These are phyloP conservation scores for Choloepus hoffmanni DNA, from an alignment of 2,113 vertebrate genomes.

Conservation along the genomic window DNA sequence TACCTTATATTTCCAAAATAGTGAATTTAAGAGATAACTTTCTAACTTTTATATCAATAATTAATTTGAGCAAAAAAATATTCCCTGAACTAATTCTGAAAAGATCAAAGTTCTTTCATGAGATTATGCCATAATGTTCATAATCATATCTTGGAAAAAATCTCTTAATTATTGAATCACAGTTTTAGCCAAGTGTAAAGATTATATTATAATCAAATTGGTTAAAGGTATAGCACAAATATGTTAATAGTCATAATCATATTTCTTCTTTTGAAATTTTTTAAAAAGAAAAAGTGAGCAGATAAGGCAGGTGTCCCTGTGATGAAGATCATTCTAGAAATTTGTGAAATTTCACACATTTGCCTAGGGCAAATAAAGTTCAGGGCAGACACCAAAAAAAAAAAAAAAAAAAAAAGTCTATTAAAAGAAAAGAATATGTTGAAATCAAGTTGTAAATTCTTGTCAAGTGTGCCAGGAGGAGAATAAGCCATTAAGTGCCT, in stretches of 20 bases:
- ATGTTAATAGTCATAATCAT: neutral
- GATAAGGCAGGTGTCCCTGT: neutral
- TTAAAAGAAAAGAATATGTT: neutral
- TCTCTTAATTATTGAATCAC: neutral
- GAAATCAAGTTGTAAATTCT: neutral
- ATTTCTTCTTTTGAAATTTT: neutral
- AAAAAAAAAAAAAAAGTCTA: neutral
- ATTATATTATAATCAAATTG: neutral
- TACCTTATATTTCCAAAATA: neutral
- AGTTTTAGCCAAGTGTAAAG: neutral
- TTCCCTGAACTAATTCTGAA: neutral
- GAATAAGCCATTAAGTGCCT: neutral
- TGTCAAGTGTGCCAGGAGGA: constrained; percentile 26
- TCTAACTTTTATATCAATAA: neutral
- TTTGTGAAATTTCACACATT: neutral
- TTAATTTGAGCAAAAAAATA: constrained; percentile 12
- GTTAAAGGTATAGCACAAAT: neutral
- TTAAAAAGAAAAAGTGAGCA: neutral
- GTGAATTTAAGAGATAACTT: neutral
- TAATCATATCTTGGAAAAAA: neutral
- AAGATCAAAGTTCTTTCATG: neutral
- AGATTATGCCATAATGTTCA: neutral
- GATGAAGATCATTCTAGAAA: neutral
- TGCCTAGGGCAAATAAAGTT: neutral
- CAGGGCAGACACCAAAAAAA: neutral